Evolutionary conservation across 2,888 invertebrate species (phyloP).

Genomic region (Tubiluchus corallicola): DNA sequence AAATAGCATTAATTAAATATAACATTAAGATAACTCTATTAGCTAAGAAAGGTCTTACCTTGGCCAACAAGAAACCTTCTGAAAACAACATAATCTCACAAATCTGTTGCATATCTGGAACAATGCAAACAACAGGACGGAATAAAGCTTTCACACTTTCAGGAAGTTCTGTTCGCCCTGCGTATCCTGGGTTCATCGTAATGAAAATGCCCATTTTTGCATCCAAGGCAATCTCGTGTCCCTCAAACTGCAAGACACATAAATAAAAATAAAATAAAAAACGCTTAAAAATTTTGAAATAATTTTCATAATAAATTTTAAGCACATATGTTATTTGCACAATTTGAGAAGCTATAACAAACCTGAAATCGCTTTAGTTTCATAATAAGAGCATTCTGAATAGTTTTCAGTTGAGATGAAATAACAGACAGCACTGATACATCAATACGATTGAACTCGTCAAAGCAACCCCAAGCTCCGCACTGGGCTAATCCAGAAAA

Average conservation of each 20-base stretch:
- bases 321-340: slow-evolving; percentile 6
- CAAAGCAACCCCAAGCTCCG: slow-evolving; percentile 90
- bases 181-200: slow-evolving; percentile 87
- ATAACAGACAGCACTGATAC: slow-evolving; percentile 80
- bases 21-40: no score
- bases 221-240: slow-evolving; percentile 60
- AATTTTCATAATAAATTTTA: slow-evolving; percentile 6
- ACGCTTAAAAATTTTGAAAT: neutral
- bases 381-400: slow-evolving; percentile 58
- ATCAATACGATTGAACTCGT: slow-evolving; percentile 82
- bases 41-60: no score
- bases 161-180: slow-evolving; percentile 72
- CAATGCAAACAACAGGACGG: slow-evolving; percentile 74
- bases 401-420: slow-evolving; percentile 73
- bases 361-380: slow-evolving; percentile 52
- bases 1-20: neutral
- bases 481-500: slow-evolving; percentile 60
- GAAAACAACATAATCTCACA: slow-evolving; percentile 79
- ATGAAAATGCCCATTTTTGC: slow-evolving; percentile 76
- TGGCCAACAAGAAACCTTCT: slow-evolving; percentile 73
- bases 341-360: slow-evolving; percentile 6
- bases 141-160: slow-evolving; percentile 81
- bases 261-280: slow-evolving; percentile 9
- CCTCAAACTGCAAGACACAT: slow-evolving; percentile 50
- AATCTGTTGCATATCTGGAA: slow-evolving; percentile 76